These are phyloP conservation scores for Neomorphus geoffroyi DNA, from an alignment of 2,797 vertebrate genomes.

Conservation along the genomic window DNA sequence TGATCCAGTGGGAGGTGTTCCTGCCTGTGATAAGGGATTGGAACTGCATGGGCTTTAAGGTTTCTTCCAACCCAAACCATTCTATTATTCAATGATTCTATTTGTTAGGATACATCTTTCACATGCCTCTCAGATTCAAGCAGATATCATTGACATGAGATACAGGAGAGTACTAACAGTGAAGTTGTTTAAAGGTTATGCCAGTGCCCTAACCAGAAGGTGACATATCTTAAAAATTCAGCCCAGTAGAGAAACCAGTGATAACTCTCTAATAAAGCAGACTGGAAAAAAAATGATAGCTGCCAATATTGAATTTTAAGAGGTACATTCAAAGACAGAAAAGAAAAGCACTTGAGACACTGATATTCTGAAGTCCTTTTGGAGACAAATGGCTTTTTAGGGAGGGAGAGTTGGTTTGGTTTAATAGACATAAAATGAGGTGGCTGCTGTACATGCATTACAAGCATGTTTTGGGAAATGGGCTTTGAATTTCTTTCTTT, in stretches of 20 bases:
- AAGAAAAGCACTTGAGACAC: not conserved
- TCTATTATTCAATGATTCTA: too few species aligned
- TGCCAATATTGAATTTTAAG: not conserved
- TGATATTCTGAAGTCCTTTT: not conserved
- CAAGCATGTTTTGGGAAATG: not conserved
- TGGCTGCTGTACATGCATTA: not conserved
- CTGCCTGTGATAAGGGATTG: too few species aligned
- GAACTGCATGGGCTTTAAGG: too few species aligned
- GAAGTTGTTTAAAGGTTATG: not conserved
- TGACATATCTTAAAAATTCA: not conserved
- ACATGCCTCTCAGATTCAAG: not conserved
- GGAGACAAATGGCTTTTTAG: not conserved
- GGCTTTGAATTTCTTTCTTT: conserved; percentile 24
- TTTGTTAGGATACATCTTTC: not conserved
- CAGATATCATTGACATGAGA: not conserved
- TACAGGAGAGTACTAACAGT: not conserved
- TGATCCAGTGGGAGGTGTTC: too few species aligned
- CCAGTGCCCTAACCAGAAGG: not conserved
- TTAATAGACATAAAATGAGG: not conserved
- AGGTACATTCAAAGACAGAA: not conserved
- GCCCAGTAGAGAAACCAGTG: not conserved
- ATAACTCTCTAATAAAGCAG: not conserved
- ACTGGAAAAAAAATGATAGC: not conserved
- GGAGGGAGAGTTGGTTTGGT: not conserved
- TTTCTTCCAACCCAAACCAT: too few species aligned